Conservation (phyloP, 2,797 vertebrate genomes). For the Falco novaeseelandiae region DNA sequence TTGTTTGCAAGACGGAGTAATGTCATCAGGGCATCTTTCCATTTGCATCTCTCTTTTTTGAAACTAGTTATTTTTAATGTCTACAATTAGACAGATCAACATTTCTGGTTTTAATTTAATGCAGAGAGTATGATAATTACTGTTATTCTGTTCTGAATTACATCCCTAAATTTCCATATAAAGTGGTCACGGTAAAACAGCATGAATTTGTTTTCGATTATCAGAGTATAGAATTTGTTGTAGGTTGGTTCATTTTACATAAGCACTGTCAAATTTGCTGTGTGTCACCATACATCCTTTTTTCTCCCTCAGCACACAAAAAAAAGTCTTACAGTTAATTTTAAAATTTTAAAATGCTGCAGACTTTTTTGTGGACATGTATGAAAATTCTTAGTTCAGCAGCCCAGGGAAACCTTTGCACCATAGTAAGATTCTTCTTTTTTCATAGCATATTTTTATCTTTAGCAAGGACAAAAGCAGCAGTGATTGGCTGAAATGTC, state of each 20-base stretch:
- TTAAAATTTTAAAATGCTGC: slow-evolving; percentile 14
- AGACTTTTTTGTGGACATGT: background rate
- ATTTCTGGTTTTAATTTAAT: slow-evolving; percentile 66
- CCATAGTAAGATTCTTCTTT: background rate
- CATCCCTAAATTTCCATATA: slow-evolving; percentile 62
- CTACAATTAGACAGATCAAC: slow-evolving; percentile 63
- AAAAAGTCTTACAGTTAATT: background rate
- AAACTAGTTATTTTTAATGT: slow-evolving; percentile 49
- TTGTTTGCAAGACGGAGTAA: background rate
- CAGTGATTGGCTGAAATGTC: background rate
- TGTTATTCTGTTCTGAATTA: slow-evolving; percentile 68
- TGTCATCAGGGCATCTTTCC: background rate
- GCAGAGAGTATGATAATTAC: slow-evolving; percentile 56
- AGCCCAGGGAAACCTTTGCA: background rate
- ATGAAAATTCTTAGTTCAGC: slow-evolving; percentile 27
- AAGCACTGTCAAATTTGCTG: slow-evolving; percentile 63
- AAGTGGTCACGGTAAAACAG: slow-evolving; percentile 65
- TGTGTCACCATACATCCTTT: slow-evolving; percentile 23
- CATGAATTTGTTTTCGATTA: slow-evolving; percentile 70
- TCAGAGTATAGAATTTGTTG: slow-evolving; percentile 41
- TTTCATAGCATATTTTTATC: background rate
- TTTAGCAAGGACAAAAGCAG: background rate
- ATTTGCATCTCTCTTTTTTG: slow-evolving; percentile 26
- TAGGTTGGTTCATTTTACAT: slow-evolving; percentile 59
- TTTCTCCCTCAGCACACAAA: background rate